These are phyloP conservation scores for Lithophane ornitopus DNA, from an alignment of 2,888 invertebrate genomes.

Conservation along the genomic window DNA sequence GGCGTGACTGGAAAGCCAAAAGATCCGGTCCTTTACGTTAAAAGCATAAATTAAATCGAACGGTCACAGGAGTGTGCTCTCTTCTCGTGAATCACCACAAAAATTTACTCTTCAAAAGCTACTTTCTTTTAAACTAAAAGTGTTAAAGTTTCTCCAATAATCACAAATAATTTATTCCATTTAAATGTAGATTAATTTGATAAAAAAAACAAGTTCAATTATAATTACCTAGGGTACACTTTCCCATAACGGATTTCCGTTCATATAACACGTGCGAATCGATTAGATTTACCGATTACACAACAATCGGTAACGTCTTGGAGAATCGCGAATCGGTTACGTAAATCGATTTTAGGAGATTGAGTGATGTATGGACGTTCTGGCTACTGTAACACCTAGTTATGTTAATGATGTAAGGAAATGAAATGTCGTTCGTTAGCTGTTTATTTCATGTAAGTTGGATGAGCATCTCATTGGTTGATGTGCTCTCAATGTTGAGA, in stretches of 20 bases:
- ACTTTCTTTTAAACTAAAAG: conserved; percentile 5
- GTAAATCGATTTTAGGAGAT: conserved; percentile 62
- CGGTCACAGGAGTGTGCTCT: not conserved
- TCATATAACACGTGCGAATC: conserved; percentile 66
- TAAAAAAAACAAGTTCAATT: conserved; percentile 21
- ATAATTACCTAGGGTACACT: conserved; percentile 29
- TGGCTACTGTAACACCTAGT: conserved; percentile 20
- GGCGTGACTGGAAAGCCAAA: not conserved
- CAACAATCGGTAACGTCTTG: conserved; percentile 51
- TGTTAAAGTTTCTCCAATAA: conserved; percentile 19
- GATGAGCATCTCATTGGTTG: conserved; percentile 1
- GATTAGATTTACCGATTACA: conserved; percentile 61
- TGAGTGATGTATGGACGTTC: conserved; percentile 18
- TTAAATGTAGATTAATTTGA: conserved; percentile 4
- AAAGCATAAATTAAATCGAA: not conserved
- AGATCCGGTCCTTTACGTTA: too few relatives aligned
- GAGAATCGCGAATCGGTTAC: conserved; percentile 61
- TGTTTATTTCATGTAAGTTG: not conserved
- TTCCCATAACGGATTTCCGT: conserved; percentile 58
- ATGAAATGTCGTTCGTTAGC: not conserved
- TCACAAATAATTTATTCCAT: not conserved
- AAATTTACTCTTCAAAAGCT: not conserved
- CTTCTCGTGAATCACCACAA: not conserved
- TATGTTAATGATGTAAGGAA: conserved; percentile 6
- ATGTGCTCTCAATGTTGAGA: not conserved